Percentiles rank a stretch among this genome's conserved stretches.
These are phyloP conservation scores for Botrylloides violaceus DNA, from an alignment of 23 tunicate genomes.

Conservation along the genomic window DNA sequence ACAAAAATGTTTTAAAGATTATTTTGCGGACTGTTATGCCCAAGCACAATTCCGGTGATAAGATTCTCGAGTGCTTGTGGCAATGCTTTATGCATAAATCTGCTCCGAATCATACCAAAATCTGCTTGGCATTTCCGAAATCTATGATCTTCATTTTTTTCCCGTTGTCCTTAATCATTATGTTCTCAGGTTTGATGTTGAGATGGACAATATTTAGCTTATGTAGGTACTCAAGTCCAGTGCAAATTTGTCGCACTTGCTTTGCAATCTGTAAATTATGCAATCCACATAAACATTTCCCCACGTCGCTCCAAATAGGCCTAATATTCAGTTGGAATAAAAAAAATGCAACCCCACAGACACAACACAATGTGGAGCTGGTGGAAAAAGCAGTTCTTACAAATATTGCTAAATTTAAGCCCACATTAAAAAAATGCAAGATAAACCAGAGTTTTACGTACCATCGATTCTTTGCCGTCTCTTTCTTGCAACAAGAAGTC, in stretches of 20 bases:
- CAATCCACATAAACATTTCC: background rate
- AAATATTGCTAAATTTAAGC: background rate
- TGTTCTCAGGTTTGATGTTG: constrained; percentile 58
- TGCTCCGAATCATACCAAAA: no score
- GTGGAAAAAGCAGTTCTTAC: no score
- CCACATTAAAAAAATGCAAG: background rate
- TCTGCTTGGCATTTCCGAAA: constrained; percentile 32
- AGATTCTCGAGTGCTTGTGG: no score
- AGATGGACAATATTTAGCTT: constrained; percentile 39
- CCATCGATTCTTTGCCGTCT: background rate
- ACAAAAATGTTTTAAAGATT: no score
- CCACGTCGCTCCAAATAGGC: no score
- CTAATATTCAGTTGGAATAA: background rate
- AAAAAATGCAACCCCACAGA: background rate
- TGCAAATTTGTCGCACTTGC: constrained; percentile 26
- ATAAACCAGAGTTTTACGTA: background rate
- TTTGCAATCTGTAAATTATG: constrained; percentile 25
- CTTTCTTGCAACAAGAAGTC: constrained; percentile 21
- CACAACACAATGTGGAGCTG: background rate
- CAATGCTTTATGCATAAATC: no score
- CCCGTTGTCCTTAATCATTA: constrained; percentile 16
- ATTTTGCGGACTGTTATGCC: no score
- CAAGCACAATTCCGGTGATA: no score
- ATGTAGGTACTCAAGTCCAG: constrained; percentile 43
- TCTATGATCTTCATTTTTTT: constrained; percentile 35